These are phyloP conservation scores for Patagioenas fasciata DNA, from an alignment of 2,113 vertebrate genomes.

Conservation along the genomic window DNA sequence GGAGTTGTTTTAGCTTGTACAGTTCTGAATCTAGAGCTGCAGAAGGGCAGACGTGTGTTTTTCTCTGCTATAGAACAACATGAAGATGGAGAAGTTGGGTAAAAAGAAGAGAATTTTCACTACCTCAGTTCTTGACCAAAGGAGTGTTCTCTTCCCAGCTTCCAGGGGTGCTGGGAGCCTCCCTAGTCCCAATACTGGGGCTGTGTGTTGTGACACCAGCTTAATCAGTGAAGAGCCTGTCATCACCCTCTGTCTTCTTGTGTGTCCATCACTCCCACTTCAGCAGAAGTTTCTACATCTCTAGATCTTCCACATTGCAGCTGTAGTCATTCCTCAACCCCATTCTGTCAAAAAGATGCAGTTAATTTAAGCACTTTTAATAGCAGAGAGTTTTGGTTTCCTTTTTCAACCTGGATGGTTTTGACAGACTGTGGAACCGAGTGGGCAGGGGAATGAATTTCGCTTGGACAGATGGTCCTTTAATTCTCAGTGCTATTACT, in stretches of 20 bases:
- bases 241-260: rapidly evolving
- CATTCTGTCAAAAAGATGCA: conserved; percentile 41
- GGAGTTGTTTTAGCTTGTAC: no score
- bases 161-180: not conserved
- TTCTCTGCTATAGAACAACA: not conserved
- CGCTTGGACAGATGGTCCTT: conserved; percentile 52
- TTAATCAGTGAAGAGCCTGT: not conserved
- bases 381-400: not conserved
- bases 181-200: not conserved
- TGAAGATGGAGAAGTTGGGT: not conserved
- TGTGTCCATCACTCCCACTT: not conserved
- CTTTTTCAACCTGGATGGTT: conserved; percentile 8
- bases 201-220: not conserved
- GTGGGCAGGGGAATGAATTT: conserved; percentile 39
- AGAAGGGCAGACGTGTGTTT: not conserved
- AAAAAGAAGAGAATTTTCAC: not conserved
- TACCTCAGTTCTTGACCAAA: not conserved
- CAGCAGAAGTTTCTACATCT: not conserved
- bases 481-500: not conserved
- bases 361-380: not conserved
- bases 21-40: not conserved
- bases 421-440: conserved; percentile 55
- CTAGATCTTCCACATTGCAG: not conserved
- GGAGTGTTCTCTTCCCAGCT: not conserved
- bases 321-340: not conserved